Conservation (phyloP, 2,888 invertebrate species). For the Drepana falcataria region DNA sequence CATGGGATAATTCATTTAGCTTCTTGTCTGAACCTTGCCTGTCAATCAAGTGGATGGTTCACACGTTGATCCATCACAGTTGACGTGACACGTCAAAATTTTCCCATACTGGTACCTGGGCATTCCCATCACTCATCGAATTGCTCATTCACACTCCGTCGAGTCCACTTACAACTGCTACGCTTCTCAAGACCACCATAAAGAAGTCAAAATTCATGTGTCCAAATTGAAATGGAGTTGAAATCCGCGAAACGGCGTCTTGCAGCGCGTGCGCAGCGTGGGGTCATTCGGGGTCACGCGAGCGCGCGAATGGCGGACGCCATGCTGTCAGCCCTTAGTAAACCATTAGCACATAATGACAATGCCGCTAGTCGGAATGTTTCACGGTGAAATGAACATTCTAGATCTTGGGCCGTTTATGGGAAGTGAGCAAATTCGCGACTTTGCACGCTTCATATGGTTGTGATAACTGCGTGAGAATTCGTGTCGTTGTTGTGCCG, state of each 20-base stretch:
- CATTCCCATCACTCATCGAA: constrained; percentile 62
- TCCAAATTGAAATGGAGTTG: constrained; percentile 45
- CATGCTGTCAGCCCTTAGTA: constrained; percentile 27
- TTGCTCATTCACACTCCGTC: constrained; percentile 69
- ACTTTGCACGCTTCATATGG: constrained; percentile 39
- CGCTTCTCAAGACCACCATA: constrained; percentile 47
- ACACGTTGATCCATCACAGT: neutral
- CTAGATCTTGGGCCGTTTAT: constrained; percentile 50
- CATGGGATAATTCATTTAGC: no score
- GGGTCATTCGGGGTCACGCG: constrained; percentile 49
- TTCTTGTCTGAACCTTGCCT: neutral
- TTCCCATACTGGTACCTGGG: constrained; percentile 34
- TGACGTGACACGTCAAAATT: constrained; percentile 8
- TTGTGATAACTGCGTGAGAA: constrained; percentile 25
- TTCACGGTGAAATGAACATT: constrained; percentile 58
- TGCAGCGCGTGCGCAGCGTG: constrained; percentile 56
- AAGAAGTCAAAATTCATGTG: constrained; percentile 53
- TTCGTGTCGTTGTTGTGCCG: constrained; percentile 6
- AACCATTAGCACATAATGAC: constrained; percentile 42
- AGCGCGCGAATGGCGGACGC: constrained; percentile 28
- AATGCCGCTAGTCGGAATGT: constrained; percentile 48
- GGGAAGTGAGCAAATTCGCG: constrained; percentile 63
- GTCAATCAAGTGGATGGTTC: neutral
- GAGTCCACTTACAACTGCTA: constrained; percentile 44
- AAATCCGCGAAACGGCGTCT: constrained; percentile 34